Evolutionary conservation across 2,113 vertebrate species (phyloP), one percentile per base, ranked within the genome.

Genomic region (Artemisiospiza belli): DNA sequence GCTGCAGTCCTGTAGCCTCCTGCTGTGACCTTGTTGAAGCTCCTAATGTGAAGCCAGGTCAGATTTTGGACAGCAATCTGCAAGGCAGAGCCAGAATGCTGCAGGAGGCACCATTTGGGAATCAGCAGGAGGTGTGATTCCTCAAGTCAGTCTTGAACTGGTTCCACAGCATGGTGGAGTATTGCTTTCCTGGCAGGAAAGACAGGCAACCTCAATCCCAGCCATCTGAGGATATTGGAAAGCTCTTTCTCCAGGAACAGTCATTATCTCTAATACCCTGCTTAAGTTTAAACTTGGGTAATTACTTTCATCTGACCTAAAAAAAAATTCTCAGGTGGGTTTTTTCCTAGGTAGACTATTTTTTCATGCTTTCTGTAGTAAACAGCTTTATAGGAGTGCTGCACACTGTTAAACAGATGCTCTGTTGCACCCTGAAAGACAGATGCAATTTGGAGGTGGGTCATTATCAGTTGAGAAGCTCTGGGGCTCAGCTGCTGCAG

Each of bases 131-230:
- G 86, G 61, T 93, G 52, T 4, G 2, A 90, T 95, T 95, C 86
- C 89, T 97, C 89, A 92, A 97, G 89, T 90, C 91, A 83, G 86
- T 78, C 86, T 82, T 83, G 88, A 96, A 88, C 88, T 46, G 75
- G 83, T 90, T 72, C 94, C 92, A 78, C 86, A 94, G 89, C 92
- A 52, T 93, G 88, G 83, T 92, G 69, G 92, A 87, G 30, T 80
- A 77, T 63, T 89, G 92, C 64, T 87, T 89, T 92, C 33, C 91
- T 94, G 91, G 94, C 76, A 86, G 83, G 46, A 47, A 81, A 59
- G 72, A 58, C 39, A 35, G 51, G 51, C 73, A 77, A 33, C 68
- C 3, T 0, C 43, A 52, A 25, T 59, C 52, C 28, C 44, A 93
- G 73, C 76, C 68, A 87, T 92, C 59, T 90, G 73, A 96, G 72